Evolutionary conservation across 92 coral and sea anemone species (phyloP).

Genomic region (Palythoa caribaeorum): DNA sequence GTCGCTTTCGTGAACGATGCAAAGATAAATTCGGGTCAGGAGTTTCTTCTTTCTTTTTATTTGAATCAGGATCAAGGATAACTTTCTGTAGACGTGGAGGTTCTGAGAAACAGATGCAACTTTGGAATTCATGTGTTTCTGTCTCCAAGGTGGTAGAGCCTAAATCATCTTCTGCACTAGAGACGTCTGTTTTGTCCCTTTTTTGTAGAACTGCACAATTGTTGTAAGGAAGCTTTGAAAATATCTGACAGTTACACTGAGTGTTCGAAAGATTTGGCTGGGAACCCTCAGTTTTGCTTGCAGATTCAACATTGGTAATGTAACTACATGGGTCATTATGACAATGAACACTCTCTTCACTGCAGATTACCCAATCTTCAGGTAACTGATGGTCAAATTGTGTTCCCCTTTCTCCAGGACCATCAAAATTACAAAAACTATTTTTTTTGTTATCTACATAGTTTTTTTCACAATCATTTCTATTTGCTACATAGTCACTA

Average conservation of each 20-base stretch:
- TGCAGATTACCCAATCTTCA: not conserved
- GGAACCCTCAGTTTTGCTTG: not conserved
- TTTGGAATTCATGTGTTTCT: not conserved
- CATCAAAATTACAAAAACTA: not conserved
- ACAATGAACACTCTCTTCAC: not conserved
- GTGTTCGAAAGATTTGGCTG: not conserved
- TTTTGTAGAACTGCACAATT: not conserved
- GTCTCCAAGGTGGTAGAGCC: conserved; percentile 1
- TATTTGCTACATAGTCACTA: not conserved
- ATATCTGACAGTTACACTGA: not conserved
- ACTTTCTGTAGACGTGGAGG: not conserved
- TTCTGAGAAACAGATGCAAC: not conserved
- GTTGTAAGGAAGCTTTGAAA: not conserved
- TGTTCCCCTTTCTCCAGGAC: not conserved
- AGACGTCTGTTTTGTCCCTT: not conserved
- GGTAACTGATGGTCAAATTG: conserved; percentile 32
- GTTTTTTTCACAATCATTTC: not conserved
- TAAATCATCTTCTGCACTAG: not conserved
- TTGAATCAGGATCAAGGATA: not conserved
- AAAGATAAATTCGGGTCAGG: not conserved
- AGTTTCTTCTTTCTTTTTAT: not conserved
- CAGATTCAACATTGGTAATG: not conserved
- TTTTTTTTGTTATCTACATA: not conserved
- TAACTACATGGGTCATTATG: not conserved
- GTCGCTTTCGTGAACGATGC: conserved; percentile 11